Conservation (phyloP, 1,140 invertebrate genomes). For the Nasonia vitripennis region DNA sequence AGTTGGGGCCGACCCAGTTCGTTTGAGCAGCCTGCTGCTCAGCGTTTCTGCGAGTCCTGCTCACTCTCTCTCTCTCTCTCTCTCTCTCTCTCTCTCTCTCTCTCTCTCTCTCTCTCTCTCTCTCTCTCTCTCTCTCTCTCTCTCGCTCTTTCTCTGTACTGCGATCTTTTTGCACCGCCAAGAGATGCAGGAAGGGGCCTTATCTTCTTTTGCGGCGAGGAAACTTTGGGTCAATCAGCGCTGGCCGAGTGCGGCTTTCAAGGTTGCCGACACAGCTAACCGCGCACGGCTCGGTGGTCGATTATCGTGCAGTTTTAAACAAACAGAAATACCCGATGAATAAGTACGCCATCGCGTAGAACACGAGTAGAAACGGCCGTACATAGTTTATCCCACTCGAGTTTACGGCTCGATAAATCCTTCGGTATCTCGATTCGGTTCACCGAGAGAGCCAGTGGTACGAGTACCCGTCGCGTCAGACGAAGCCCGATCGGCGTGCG, state of each 20-base stretch:
- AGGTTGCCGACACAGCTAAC: neutral
- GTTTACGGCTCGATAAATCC: neutral
- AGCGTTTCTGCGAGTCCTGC: neutral
- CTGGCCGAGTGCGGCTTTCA: neutral
- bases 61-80: conserved; percentile 9
- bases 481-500: neutral
- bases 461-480: neutral
- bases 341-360: too few species aligned
- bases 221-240: neutral
- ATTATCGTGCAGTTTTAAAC: too few species aligned
- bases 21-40: neutral
- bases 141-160: conserved; percentile 25
- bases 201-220: too few species aligned
- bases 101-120: neutral
- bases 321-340: too few species aligned
- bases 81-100: conserved; percentile 19
- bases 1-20: conserved; percentile 28
- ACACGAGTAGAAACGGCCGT: too few species aligned
- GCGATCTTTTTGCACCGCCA: neutral
- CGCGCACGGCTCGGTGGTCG: too few species aligned
- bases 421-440: neutral
- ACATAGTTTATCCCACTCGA: too few species aligned
- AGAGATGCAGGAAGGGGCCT: neutral
- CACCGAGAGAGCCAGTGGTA: neutral
- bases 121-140: neutral